Conservation (phyloP, 37 sponge, comb jelly and placozoan species). For the Haliclona indistincta region DNA sequence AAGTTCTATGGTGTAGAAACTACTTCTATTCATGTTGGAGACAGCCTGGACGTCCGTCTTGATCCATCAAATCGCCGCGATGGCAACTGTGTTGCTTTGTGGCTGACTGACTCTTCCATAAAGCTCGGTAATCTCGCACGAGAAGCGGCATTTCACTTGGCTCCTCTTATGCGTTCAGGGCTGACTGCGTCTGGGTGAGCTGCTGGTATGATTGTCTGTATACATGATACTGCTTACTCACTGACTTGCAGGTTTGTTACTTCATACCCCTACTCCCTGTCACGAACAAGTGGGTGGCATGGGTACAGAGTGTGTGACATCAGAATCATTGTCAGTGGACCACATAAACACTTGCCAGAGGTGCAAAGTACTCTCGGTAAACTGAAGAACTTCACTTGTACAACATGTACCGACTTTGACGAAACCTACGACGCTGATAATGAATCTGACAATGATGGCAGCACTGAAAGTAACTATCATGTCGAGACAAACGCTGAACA, state of each 20-base stretch:
- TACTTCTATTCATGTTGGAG: neutral
- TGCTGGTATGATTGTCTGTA: neutral
- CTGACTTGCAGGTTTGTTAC: neutral
- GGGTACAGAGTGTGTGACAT: constrained; percentile 1
- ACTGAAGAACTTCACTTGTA: neutral
- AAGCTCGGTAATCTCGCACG: constrained; percentile 6
- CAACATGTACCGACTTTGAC: neutral
- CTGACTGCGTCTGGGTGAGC: constrained; percentile 7
- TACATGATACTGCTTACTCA: neutral
- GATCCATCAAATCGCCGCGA: neutral
- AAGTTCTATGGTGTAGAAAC: neutral
- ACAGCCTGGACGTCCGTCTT: neutral
- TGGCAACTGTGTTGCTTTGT: constrained; percentile 6
- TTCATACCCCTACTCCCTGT: neutral
- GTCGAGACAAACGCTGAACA: no score
- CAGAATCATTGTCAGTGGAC: neutral
- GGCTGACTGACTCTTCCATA: neutral
- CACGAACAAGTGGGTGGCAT: neutral
- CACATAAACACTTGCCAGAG: neutral
- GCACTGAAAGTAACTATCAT: no score
- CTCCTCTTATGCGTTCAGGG: neutral
- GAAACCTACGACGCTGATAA: neutral
- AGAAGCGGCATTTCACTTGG: neutral
- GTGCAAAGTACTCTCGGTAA: neutral
- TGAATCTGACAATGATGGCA: neutral